Evolutionary conservation across 2,888 invertebrate species (phyloP), one percentile per base, ranked within the genome.

Genomic region (Cheilosia soror): DNA sequence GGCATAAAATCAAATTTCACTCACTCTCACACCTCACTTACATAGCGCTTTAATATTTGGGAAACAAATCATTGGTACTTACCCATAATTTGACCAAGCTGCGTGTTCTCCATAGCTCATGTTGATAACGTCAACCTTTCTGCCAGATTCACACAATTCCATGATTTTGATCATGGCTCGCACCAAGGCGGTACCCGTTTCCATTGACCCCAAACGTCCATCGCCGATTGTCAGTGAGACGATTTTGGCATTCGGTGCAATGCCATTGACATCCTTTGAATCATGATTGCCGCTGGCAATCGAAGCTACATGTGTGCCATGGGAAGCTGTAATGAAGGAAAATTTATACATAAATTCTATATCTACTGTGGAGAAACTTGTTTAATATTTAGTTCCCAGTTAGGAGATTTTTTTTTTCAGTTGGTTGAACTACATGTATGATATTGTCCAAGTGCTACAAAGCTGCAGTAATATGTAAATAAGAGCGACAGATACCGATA

Each of bases 81-180:
- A 97, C 97, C 99, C 98, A 6, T 96, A 93, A 91, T 97, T 96
- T 2, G 97, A 95, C 96, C 98, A 98, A 91, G 98, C 96, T 0
- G 97, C 95, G 89, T 97, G 97, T 92, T 99, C 99, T 0, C 99
- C 99, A 89, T 99, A 99, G 90, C 98, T 99, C 97, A 98, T 99
- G 92, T 99, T 99, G 88, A 99, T 97, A 0, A 99, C 96, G 90
- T 99, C 97, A 65, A 97, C 93, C 88, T 94, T 94, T 88, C 92
- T 93, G 0, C 92, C 92, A 1, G 89, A 92, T 88, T 94, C 93
- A 57, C 94, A 93, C 20, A 96, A 90, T 89, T 96, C 95, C 96
- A 97, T 97, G 44, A 97, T 94, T 91, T 96, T 95, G 88, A 97
- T 96, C 93, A 98, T 98, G 7, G 98, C 98, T 86, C 99, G 93